phyloP scores from a whole-genome alignment of 1,140 invertebrate genomes.

The Hypsibius dujardini region DNA sequence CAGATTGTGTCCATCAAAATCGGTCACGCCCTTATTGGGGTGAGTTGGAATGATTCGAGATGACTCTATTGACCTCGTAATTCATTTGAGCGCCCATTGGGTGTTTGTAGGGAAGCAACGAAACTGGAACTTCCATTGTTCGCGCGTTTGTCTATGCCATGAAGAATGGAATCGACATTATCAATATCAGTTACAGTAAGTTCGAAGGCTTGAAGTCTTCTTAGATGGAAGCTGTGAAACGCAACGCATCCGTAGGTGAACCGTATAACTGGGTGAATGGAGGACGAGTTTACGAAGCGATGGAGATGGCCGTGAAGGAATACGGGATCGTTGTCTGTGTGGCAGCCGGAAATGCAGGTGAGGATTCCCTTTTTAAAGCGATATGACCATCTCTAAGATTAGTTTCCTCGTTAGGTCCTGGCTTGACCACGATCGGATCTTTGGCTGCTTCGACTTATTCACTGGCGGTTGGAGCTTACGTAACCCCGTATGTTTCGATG shows the following conservation, averaged over 20 bases:
- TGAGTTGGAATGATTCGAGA: too few species aligned
- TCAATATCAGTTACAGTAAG: conserved; percentile 97
- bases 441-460: not conserved
- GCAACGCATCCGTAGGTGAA: conserved; percentile 18
- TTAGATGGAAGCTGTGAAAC: not conserved
- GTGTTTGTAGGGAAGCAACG: conserved; percentile 60
- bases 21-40: conserved; percentile 50
- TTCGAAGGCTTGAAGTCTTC: not conserved
- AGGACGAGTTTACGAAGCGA: conserved; percentile 60
- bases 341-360: conserved; percentile 84
- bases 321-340: conserved; percentile 76
- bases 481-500: not conserved
- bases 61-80: too few species aligned
- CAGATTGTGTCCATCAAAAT: conserved; percentile 84
- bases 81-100: too few species aligned
- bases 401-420: conserved; percentile 76
- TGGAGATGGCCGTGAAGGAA: conserved; percentile 75
- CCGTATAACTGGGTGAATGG: conserved; percentile 23
- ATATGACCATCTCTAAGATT: conserved; percentile 48
- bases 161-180: conserved; percentile 57
- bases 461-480: not conserved
- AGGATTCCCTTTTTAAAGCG: conserved; percentile 34
- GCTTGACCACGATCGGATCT: conserved; percentile 43
- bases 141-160: conserved; percentile 72
- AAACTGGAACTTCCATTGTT: conserved; percentile 76